Evolutionary conservation across 2,888 invertebrate species (phyloP).

Genomic region (Nomada fabriciana): DNA sequence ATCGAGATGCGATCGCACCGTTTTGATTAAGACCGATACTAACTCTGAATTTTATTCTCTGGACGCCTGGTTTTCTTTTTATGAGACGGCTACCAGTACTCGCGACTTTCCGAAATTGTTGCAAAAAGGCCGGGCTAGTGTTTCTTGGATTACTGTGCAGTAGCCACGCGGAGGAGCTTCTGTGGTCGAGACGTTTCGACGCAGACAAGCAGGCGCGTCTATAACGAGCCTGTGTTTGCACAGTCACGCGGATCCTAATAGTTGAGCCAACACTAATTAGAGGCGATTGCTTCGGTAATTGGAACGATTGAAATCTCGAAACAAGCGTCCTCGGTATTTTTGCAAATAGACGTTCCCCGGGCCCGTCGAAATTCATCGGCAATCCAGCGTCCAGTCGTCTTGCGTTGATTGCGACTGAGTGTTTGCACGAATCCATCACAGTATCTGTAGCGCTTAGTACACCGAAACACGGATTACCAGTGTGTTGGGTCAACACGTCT

Average conservation of each 20-base stretch:
- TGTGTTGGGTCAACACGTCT: conserved; percentile 52
- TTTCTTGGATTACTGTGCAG: background rate
- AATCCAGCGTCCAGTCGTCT: conserved; percentile 31
- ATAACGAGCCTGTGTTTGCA: conserved; percentile 30
- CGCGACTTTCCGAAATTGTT: too few species aligned
- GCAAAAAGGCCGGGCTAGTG: too few species aligned
- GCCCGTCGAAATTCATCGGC: conserved; percentile 22
- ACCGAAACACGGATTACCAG: conserved; percentile 52
- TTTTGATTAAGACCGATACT: too few species aligned
- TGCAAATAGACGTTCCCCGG: conserved; percentile 26
- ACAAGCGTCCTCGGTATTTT: conserved; percentile 13
- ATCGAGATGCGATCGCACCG: too few species aligned
- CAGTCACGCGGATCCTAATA: conserved; percentile 21
- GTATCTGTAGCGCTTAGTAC: conserved; percentile 46
- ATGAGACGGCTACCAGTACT: too few species aligned
- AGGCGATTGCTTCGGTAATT: conserved; percentile 26
- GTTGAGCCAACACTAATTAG: conserved; percentile 29
- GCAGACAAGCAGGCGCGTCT: background rate
- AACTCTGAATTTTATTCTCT: too few species aligned
- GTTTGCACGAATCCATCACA: conserved; percentile 45
- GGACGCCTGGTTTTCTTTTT: too few species aligned
- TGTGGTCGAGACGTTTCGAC: background rate
- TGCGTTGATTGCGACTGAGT: conserved; percentile 54
- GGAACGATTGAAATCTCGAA: conserved; percentile 36
- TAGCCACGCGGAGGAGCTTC: background rate